phyloP scores from a whole-genome alignment of 2,888 invertebrate species.

The Candidula unifasciata region DNA sequence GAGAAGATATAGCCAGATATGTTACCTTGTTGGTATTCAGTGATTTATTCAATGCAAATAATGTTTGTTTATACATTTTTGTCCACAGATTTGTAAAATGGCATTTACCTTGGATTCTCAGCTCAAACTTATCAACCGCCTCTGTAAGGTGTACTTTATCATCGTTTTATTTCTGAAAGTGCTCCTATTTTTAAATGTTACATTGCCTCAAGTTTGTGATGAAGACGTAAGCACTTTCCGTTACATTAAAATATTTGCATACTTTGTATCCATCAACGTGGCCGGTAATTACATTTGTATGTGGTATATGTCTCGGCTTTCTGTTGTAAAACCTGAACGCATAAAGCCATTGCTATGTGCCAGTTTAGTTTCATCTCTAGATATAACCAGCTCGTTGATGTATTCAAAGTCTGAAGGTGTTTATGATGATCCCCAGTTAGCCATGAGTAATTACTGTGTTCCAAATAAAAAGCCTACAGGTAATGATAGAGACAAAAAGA shows the following conservation, averaged over 20 bases:
- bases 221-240: slow-evolving; percentile 52
- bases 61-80: too few species aligned
- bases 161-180: slow-evolving; percentile 56
- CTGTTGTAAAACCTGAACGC: slow-evolving; percentile 38
- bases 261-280: slow-evolving; percentile 60
- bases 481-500: background rate
- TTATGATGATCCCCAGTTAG: background rate
- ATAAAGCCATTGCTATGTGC: background rate
- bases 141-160: slow-evolving; percentile 61
- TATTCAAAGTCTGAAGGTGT: background rate
- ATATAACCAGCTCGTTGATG: background rate
- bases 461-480: background rate
- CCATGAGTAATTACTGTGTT: background rate
- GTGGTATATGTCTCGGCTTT: slow-evolving; percentile 57
- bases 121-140: slow-evolving; percentile 57
- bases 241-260: slow-evolving; percentile 53
- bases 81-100: background rate
- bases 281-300: slow-evolving; percentile 63
- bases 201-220: slow-evolving; percentile 58
- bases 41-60: too few species aligned
- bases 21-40: too few species aligned
- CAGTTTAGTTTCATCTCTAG: background rate
- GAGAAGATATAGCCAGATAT: too few species aligned
- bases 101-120: background rate
- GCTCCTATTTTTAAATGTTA: slow-evolving; percentile 56